These are phyloP conservation scores for Pomatostomus ruficeps DNA, from an alignment of 2,113 vertebrate genomes.

Conservation along the genomic window DNA sequence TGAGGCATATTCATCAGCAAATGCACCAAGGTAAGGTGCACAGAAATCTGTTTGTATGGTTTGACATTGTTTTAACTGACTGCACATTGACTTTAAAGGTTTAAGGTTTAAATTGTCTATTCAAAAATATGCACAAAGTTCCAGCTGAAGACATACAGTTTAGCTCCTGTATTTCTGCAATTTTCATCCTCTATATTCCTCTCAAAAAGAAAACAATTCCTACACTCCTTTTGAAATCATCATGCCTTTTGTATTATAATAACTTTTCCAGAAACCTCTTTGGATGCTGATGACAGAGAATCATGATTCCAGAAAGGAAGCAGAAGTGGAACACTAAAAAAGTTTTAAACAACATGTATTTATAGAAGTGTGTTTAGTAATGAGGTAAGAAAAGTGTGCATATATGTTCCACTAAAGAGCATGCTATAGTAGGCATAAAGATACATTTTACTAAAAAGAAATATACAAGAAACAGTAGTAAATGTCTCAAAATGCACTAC, in stretches of 20 bases:
- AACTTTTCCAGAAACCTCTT: constrained; percentile 6
- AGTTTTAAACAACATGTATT: background rate
- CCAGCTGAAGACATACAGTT: background rate
- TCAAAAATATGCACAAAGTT: background rate
- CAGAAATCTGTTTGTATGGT: background rate
- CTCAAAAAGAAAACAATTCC: background rate
- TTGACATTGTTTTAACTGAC: background rate
- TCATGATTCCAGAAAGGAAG: background rate
- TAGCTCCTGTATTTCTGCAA: background rate
- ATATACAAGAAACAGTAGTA: background rate
- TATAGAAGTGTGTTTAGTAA: background rate
- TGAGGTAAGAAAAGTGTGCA: background rate
- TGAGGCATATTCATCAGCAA: background rate
- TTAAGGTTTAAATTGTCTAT: background rate
- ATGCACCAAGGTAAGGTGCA: background rate
- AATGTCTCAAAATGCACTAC: background rate
- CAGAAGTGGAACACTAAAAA: background rate
- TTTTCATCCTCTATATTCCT: background rate
- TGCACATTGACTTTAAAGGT: background rate
- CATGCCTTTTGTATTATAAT: background rate
- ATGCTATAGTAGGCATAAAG: background rate
- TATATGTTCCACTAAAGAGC: background rate
- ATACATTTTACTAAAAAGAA: background rate
- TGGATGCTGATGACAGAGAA: background rate
- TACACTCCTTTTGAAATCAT: background rate